A percentile compares a stretch with the other conserved stretches of the same genome.
phyloP scores from a whole-genome alignment of 2,888 invertebrate species.

The Spilosoma lubricipeda region DNA sequence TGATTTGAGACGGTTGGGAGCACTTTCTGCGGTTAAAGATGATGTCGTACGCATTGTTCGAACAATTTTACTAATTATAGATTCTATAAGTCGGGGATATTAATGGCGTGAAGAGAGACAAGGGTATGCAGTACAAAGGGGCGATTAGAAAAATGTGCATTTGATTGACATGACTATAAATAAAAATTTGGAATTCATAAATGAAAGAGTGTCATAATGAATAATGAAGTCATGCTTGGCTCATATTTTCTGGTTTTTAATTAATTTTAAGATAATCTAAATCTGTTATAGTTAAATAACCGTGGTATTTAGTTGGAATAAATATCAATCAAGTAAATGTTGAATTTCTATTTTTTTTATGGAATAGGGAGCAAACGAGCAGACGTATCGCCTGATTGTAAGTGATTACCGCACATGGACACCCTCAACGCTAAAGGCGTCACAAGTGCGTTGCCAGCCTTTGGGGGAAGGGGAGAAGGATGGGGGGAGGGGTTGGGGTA shows the following conservation, averaged over 20 bases:
- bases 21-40: constrained; percentile 64
- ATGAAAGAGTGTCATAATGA: constrained; percentile 50
- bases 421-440: too few species aligned
- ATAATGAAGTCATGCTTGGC: constrained; percentile 32
- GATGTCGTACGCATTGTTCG: constrained; percentile 66
- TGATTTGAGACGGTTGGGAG: constrained; percentile 74
- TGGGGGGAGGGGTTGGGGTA: too few species aligned
- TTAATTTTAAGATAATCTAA: not conserved
- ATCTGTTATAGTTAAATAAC: not conserved
- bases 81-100: constrained; percentile 61
- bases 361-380: too few species aligned
- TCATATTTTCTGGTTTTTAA: constrained; percentile 30
- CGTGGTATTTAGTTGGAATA: not conserved
- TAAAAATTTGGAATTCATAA: constrained; percentile 53
- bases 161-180: constrained; percentile 60
- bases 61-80: constrained; percentile 76
- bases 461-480: too few species aligned
- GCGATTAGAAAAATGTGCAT: constrained; percentile 53
- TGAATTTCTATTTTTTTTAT: too few species aligned
- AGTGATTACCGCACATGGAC: too few species aligned
- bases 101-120: constrained; percentile 74
- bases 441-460: too few species aligned
- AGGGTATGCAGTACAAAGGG: constrained; percentile 54
- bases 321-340: too few species aligned
- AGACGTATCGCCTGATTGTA: too few species aligned